phyloP scores from a whole-genome alignment of 2,113 vertebrate species.

The Hirundichthys speculiger region DNA sequence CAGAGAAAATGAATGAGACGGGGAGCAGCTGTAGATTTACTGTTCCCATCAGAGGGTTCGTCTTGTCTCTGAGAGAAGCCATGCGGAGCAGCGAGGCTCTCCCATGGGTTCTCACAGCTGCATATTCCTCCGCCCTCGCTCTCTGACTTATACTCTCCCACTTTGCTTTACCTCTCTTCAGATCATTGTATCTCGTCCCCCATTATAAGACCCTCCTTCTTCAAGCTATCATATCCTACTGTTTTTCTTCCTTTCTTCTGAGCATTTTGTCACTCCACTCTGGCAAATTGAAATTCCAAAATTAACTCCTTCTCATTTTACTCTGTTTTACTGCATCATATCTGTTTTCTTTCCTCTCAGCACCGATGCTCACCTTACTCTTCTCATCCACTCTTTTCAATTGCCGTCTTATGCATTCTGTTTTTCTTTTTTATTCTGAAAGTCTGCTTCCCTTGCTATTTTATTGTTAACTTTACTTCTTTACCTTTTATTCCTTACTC shows the following conservation, averaged over 20 bases:
- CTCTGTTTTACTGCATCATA: neutral
- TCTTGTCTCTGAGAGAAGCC: slow-evolving; percentile 50
- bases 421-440: neutral
- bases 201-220: neutral
- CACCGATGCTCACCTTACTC: no score
- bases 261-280: slow-evolving; percentile 29
- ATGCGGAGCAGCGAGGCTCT: slow-evolving; percentile 42
- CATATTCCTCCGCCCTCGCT: slow-evolving; percentile 39
- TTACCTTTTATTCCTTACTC: neutral
- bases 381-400: neutral
- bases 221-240: neutral
- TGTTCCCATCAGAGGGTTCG: slow-evolving; percentile 40
- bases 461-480: neutral
- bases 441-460: neutral
- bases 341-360: neutral
- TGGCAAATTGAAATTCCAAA: slow-evolving; percentile 35
- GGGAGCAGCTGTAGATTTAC: slow-evolving; percentile 53
- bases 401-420: neutral
- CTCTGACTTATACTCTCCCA: slow-evolving; percentile 11
- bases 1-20: slow-evolving; percentile 5
- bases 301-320: slow-evolving; percentile 25
- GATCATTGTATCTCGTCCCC: neutral
- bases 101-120: slow-evolving; percentile 52
- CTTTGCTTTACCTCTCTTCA: slow-evolving; percentile 9
- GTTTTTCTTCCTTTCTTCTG: slow-evolving; percentile 16